Evolutionary conservation across 2,888 invertebrate genomes (phyloP), one percentile per base, ranked within the genome.

Genomic region (Xestia ashworthii): DNA sequence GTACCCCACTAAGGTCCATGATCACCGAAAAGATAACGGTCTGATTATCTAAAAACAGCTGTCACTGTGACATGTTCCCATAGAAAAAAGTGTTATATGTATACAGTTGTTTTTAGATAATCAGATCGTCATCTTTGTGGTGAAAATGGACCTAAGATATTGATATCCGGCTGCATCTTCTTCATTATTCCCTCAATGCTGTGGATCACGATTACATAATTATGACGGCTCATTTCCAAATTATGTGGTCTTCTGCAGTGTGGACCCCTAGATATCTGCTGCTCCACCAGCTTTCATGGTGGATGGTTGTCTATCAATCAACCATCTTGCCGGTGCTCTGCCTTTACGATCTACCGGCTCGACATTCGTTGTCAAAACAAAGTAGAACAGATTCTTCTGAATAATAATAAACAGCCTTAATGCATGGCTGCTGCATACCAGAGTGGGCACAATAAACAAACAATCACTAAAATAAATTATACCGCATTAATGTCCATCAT

Each of bases 321-420:
- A 38, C 62, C 22, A 22, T 55, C 55, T 53, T 22, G 53, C 58
- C n/a, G 5, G 19, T 19, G 4, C 22, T 60, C 60, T 32, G 16
- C 60, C 16, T 32, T 60, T 60, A 3, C 4, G 16, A 32, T 5
- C 58, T 32, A 62, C 38, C 64, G 3, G 41, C 41, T 22, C 5
- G 38, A 62, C 3, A 44, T 44, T 14, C 65, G 41, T 25, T 69
- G 11, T 58, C 38, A 69, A 66, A 69, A 69, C 53, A 75, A 53
- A 48, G 38, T 58, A 14, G 38, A 46, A 12, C n/a, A 50, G 16
- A 69, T 81, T 74, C 32, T 12, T 64, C 32, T 32, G 22, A 55
- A 64, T 25, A 58, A 82, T 53, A 75, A 75, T 60, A 79, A 62
- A 81, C 81, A 67, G 46, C 5, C 19, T 62, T 53, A 12, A 53